Evolutionary conservation across 1,140 invertebrate species (phyloP).

Genomic region (Bombus affinis): DNA sequence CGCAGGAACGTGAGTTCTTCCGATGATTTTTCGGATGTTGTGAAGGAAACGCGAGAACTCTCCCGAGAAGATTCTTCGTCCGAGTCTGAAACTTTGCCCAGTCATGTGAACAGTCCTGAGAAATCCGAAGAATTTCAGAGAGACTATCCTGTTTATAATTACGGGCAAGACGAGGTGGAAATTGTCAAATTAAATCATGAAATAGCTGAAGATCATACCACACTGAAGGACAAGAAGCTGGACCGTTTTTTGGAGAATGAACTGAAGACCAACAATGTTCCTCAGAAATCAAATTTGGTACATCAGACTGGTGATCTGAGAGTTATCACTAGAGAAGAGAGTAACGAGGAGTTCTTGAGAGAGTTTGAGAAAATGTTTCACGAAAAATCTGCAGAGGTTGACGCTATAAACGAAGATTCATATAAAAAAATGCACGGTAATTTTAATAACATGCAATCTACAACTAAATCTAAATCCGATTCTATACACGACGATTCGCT

Average conservation of each 20-base stretch:
- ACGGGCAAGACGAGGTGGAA: slow-evolving; percentile 79
- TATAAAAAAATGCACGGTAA: no score
- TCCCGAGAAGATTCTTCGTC: slow-evolving; percentile 51
- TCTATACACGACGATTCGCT: no score
- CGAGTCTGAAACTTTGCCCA: slow-evolving; percentile 41
- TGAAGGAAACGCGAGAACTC: slow-evolving; percentile 64
- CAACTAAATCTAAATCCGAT: slow-evolving; percentile 1
- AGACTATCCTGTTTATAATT: slow-evolving; percentile 72
- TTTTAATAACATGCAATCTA: no score
- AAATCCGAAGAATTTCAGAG: slow-evolving; percentile 71
- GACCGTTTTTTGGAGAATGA: slow-evolving; percentile 22
- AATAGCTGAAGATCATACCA: no score
- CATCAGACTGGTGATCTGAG: slow-evolving; percentile 61
- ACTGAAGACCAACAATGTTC: slow-evolving; percentile 28
- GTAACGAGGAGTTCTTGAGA: slow-evolving; percentile 73
- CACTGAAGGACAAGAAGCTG: neutral
- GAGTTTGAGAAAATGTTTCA: slow-evolving; percentile 74
- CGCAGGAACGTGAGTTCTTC: neutral
- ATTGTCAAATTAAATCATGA: slow-evolving; percentile 80
- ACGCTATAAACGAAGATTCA: no score
- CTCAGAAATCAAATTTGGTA: neutral
- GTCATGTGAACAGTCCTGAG: slow-evolving; percentile 28
- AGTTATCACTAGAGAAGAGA: slow-evolving; percentile 70
- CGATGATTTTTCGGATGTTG: slow-evolving; percentile 39
- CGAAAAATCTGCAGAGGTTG: slow-evolving; percentile 5